Evolutionary conservation across 2,113 vertebrate species (phyloP), one percentile per base, ranked within the genome.

Genomic region (Vulpes vulpes): DNA sequence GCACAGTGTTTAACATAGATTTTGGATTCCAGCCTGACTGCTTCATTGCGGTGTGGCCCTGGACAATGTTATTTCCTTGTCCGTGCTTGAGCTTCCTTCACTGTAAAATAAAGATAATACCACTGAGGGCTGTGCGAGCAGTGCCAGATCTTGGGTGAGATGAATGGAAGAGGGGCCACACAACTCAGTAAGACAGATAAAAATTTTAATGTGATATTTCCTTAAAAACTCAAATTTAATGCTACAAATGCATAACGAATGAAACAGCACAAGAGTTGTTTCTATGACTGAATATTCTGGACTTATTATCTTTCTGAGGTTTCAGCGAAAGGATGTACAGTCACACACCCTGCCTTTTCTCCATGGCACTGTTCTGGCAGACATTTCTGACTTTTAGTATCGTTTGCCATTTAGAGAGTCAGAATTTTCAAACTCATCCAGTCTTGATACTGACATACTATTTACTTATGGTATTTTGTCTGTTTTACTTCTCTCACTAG

Each of bases 371-470:
- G 35, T 83, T n/a, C 82, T 12, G 83, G 17, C 51, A 80, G 88
- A 12, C 12, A 8, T 87, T 87, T 97, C 49, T 35, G 60, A 95
- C 79, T 92, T 82, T 35, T 3, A n/a, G 79, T 17, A 64, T 80
- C 16, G n/a, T 95, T 90, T 62, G 59, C 38, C 64, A 95, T 87
- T 73, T 82, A 73, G 38, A 82, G 14, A 79, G n/a, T 60, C 19
- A 92, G 55, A 65, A 80, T 90, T 62, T 95, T 94, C 79, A 91
- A 83, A 96, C 91, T 79, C 82, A 64, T 59, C 32, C 35, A 84
- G 43, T 59, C 57, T 84, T 76, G 27, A 74, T 49, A 59, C 12
- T 82, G 65, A 30, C 32, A 4, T 32, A 32, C 32, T n/a, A 35
- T 88, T 80, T 91, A 62, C 16, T 92, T 76, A 64, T 12, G 92